Evolutionary conservation across 2,888 invertebrate species (phyloP).

Genomic region (Chironomus riparius): DNA sequence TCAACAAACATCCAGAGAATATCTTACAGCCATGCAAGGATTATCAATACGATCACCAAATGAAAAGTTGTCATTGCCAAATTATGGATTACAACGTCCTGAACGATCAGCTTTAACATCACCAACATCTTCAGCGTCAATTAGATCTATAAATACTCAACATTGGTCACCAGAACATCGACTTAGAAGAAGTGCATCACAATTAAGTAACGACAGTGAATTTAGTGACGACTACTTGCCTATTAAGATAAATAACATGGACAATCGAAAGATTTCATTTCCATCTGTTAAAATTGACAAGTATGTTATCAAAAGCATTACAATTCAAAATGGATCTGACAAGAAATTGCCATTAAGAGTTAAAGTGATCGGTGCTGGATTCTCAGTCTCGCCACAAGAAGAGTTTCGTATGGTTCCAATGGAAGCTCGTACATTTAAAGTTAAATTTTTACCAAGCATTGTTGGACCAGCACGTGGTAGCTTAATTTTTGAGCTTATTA

Average conservation of each 20-base stretch:
- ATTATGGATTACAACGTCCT: not conserved
- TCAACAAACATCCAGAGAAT: not conserved
- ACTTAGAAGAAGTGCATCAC: conserved; percentile 9
- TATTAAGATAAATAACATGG: conserved; percentile 44
- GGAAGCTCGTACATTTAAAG: conserved; percentile 47
- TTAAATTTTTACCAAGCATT: conserved; percentile 49
- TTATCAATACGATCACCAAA: not conserved
- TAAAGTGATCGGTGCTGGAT: conserved; percentile 44
- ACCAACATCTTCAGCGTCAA: not conserved
- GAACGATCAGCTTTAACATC: not conserved
- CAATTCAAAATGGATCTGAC: conserved; percentile 48
- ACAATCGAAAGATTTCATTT: conserved; percentile 49
- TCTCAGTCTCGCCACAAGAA: conserved; percentile 35
- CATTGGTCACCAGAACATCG: not conserved
- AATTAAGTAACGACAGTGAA: conserved; percentile 18
- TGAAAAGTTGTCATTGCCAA: conserved; percentile 17
- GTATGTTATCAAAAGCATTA: conserved; percentile 46
- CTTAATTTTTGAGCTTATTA: conserved; percentile 28
- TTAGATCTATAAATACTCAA: not conserved
- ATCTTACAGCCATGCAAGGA: conserved; percentile 3
- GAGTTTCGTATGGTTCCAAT: conserved; percentile 8
- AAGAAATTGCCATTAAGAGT: conserved; percentile 49
- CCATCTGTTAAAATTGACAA: conserved; percentile 50
- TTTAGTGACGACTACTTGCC: conserved; percentile 42
- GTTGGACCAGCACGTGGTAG: conserved; percentile 3